A percentile compares a stretch with the other conserved stretches of the same genome.
These are phyloP conservation scores for Mormyrops attenuatus DNA, from an alignment of 2,797 vertebrate species.

Conservation along the genomic window DNA sequence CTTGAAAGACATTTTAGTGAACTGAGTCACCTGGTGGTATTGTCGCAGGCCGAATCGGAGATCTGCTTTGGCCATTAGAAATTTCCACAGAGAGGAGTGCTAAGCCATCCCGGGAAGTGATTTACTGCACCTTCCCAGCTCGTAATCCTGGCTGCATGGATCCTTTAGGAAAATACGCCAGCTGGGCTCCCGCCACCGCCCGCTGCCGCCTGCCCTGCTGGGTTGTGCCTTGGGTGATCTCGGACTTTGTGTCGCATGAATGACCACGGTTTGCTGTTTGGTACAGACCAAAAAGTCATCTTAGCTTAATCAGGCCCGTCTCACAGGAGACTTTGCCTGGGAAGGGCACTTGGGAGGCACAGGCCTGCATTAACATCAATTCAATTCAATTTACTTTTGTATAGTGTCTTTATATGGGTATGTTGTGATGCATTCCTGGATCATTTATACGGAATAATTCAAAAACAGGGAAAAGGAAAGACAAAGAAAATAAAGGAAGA, in stretches of 20 bases:
- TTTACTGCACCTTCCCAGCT: neutral
- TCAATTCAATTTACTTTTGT: neutral
- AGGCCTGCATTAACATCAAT: neutral
- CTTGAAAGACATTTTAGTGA: neutral
- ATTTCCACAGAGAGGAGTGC: neutral
- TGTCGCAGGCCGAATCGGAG: neutral
- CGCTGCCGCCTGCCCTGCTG: neutral
- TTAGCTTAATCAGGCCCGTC: neutral
- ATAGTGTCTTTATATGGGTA: neutral
- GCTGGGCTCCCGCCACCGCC: neutral
- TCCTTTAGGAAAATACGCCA: neutral
- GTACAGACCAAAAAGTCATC: neutral
- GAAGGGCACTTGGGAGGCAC: neutral
- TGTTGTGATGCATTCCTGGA: neutral
- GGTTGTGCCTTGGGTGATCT: neutral
- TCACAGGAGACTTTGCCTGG: neutral
- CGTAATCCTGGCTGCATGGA: neutral
- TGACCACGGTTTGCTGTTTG: neutral
- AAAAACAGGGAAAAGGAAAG: neutral
- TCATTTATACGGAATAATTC: neutral
- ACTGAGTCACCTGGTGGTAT: neutral
- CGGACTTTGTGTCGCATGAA: neutral
- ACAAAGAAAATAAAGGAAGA: neutral
- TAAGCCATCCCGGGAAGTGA: neutral
- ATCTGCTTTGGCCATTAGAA: conserved; percentile 13